These are phyloP conservation scores for Alaudala cheleensis DNA, from an alignment of 2,113 vertebrate species.

Conservation along the genomic window DNA sequence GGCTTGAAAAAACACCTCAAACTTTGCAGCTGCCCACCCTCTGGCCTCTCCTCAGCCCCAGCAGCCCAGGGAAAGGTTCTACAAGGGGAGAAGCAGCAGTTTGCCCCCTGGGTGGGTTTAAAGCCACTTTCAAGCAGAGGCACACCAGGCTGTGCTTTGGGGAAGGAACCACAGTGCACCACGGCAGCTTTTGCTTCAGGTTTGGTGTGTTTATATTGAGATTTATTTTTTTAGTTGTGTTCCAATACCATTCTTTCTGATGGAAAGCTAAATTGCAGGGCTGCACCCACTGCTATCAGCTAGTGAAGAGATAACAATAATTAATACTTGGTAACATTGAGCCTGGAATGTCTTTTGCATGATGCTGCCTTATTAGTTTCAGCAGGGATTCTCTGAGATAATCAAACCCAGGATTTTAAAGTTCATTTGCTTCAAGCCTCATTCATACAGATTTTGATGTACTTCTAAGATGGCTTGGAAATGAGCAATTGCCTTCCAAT, in stretches of 20 bases:
- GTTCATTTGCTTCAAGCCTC: background rate
- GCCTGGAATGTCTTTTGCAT: background rate
- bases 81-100: background rate
- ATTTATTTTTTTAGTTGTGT: background rate
- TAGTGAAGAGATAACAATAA: slow-evolving; percentile 35
- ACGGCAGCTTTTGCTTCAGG: background rate
- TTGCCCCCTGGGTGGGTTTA: background rate
- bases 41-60: background rate
- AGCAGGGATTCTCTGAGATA: slow-evolving; percentile 37
- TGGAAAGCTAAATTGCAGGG: slow-evolving; percentile 38
- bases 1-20: background rate
- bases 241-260: background rate
- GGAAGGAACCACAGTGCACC: background rate
- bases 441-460: background rate
- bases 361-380: slow-evolving; percentile 42
- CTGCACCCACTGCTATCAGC: background rate
- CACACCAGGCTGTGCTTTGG: background rate
- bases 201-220: background rate
- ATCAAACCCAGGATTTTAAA: slow-evolving; percentile 15
- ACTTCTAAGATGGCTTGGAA: background rate
- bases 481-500: background rate
- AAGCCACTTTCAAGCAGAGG: background rate
- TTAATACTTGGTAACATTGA: slow-evolving; percentile 40
- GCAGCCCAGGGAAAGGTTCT: background rate
- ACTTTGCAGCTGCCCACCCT: background rate